A percentile compares a stretch with the other conserved stretches of the same genome.
phyloP scores from a whole-genome alignment of 2,113 vertebrate genomes.

The Sterna hirundo region DNA sequence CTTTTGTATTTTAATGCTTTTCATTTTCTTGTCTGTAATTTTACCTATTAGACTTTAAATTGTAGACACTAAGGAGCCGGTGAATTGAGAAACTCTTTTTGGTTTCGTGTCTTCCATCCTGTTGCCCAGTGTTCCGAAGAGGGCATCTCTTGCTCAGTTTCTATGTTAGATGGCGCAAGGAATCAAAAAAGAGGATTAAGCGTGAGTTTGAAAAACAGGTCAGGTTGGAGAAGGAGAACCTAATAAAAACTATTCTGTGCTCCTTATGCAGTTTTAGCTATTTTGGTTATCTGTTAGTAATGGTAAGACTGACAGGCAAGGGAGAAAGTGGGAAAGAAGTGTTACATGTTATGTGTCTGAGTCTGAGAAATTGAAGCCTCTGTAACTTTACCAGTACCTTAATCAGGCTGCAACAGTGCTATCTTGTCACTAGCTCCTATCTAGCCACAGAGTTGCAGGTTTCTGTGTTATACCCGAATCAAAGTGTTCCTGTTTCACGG shows the following conservation, averaged over 20 bases:
- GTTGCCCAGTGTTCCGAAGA: not conserved
- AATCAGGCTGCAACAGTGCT: not conserved
- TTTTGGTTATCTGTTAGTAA: not conserved
- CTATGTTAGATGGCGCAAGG: not conserved
- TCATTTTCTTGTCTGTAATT: not conserved
- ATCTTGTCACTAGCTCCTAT: accelerated
- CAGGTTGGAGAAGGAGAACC: not conserved
- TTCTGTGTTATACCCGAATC: not conserved
- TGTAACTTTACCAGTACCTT: not conserved
- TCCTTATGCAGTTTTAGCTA: not conserved
- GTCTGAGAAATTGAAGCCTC: not conserved
- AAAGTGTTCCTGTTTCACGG: not conserved
- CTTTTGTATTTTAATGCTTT: not conserved
- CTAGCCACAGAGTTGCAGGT: not conserved
- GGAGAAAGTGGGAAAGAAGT: not conserved
- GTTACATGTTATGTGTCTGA: not conserved
- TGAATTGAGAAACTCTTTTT: not conserved
- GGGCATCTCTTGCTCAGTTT: not conserved
- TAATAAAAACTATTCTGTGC: not conserved
- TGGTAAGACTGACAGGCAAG: not conserved
- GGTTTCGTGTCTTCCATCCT: not conserved
- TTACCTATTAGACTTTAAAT: not conserved
- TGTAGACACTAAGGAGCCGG: not conserved
- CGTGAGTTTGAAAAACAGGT: not conserved
- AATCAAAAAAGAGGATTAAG: not conserved